Evolutionary conservation across 2,797 vertebrate species (phyloP).

Genomic region (Danio albolineatus): DNA sequence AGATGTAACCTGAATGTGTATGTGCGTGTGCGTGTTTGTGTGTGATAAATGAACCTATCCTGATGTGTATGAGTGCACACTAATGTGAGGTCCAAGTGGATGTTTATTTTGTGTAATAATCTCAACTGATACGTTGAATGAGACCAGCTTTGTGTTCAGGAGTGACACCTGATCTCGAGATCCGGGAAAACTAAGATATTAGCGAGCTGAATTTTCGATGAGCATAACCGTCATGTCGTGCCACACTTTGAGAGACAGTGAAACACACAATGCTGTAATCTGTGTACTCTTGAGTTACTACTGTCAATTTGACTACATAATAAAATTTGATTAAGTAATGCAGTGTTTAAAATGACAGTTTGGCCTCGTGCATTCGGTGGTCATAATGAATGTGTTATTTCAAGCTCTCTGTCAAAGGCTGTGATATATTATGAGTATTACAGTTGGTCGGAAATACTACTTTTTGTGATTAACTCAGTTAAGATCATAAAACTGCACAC

Average conservation of each 20-base stretch:
- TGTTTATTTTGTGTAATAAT: constrained; percentile 41
- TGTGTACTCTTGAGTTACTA: constrained; percentile 79
- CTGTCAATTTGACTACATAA: constrained; percentile 82
- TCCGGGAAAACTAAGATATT: constrained; percentile 36
- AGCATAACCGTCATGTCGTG: constrained; percentile 61
- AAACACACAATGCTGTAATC: constrained; percentile 72
- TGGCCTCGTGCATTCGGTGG: background rate
- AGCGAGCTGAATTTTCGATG: constrained; percentile 62
- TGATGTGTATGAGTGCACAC: constrained; percentile 17
- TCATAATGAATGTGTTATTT: background rate
- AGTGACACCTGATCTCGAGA: constrained; percentile 43
- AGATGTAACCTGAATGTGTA: constrained; percentile 47
- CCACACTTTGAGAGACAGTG: constrained; percentile 63
- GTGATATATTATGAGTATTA: too few species aligned
- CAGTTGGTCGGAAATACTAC: too few species aligned
- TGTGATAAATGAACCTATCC: constrained; percentile 24
- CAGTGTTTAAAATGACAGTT: constrained; percentile 62
- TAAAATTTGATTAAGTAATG: constrained; percentile 74
- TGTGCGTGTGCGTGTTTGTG: constrained; percentile 33
- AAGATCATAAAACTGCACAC: too few species aligned
- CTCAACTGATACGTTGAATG: constrained; percentile 9
- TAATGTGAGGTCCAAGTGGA: background rate
- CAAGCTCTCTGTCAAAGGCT: too few species aligned
- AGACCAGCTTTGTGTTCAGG: constrained; percentile 23
- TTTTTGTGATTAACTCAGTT: too few species aligned